These are phyloP conservation scores for Neoniphon sammara DNA, from an alignment of 2,797 vertebrate genomes.

Conservation along the genomic window DNA sequence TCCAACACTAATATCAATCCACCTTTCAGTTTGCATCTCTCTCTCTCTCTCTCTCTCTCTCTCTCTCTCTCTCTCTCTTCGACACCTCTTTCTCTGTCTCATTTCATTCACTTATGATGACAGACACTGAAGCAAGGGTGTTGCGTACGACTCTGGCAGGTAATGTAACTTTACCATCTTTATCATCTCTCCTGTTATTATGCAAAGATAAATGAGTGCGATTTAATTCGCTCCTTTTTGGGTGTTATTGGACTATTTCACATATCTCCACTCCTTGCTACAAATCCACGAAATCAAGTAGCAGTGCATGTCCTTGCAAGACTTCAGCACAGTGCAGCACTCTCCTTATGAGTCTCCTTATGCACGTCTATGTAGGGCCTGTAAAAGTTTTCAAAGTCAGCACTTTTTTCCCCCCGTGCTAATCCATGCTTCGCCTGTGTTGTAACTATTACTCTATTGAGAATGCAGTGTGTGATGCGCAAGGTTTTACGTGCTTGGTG, in stretches of 20 bases:
- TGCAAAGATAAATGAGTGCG: too few relatives aligned
- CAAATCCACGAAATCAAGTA: too few relatives aligned
- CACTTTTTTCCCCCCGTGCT: background rate
- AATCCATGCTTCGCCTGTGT: background rate
- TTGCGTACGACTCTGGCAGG: constrained; percentile 39
- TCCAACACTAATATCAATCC: too few relatives aligned
- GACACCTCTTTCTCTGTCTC: constrained; percentile 35
- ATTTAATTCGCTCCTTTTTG: too few relatives aligned
- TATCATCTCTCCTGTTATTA: background rate
- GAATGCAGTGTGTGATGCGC: background rate
- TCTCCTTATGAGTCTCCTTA: background rate
- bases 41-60: background rate
- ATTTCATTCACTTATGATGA: constrained; percentile 43
- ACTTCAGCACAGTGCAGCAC: background rate
- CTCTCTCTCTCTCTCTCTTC: constrained; percentile 39
- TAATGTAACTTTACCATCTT: constrained; percentile 27
- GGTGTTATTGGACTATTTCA: background rate
- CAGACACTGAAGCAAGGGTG: constrained; percentile 40
- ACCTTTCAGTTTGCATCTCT: background rate
- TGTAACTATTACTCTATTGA: constrained; percentile 2
- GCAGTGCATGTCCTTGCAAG: too few relatives aligned
- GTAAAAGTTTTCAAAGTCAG: constrained; percentile 38
- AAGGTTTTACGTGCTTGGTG: constrained; percentile 7
- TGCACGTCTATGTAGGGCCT: background rate
- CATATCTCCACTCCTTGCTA: background rate